Percentiles rank a stretch among this genome's conserved stretches.
phyloP scores from a whole-genome alignment of 2,797 vertebrate species.

The Vireo griseus region DNA sequence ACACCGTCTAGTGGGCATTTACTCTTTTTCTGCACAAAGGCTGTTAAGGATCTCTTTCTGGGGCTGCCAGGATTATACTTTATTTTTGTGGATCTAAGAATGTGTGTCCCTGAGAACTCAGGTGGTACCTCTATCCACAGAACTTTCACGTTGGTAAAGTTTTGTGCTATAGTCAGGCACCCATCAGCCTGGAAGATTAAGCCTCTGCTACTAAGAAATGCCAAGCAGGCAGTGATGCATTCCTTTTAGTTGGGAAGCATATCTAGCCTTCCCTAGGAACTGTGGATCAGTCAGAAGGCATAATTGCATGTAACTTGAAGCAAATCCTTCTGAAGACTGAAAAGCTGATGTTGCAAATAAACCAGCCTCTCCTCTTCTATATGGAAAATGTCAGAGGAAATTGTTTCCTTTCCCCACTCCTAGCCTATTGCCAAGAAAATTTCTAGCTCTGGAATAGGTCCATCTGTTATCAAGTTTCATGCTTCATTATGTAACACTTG shows the following conservation, averaged over 20 bases:
- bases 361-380: not conserved
- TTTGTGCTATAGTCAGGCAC: not conserved
- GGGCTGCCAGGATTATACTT: not conserved
- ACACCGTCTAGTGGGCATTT: not conserved
- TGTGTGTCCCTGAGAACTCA: not conserved
- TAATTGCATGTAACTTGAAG: not conserved
- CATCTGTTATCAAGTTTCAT: not conserved
- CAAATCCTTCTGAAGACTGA: not conserved
- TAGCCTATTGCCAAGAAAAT: not conserved
- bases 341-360: not conserved
- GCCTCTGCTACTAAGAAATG: not conserved
- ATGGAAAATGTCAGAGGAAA: not conserved
- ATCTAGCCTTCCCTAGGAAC: not conserved
- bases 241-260: not conserved
- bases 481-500: not conserved
- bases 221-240: not conserved
- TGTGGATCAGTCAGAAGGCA: not conserved
- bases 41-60: not conserved
- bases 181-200: not conserved
- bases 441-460: not conserved
- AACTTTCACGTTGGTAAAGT: not conserved
- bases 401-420: not conserved
- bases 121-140: not conserved
- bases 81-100: not conserved
- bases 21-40: not conserved